These are phyloP conservation scores for Porites evermanni DNA, from an alignment of 92 coral and sea anemone genomes.

Conservation along the genomic window DNA sequence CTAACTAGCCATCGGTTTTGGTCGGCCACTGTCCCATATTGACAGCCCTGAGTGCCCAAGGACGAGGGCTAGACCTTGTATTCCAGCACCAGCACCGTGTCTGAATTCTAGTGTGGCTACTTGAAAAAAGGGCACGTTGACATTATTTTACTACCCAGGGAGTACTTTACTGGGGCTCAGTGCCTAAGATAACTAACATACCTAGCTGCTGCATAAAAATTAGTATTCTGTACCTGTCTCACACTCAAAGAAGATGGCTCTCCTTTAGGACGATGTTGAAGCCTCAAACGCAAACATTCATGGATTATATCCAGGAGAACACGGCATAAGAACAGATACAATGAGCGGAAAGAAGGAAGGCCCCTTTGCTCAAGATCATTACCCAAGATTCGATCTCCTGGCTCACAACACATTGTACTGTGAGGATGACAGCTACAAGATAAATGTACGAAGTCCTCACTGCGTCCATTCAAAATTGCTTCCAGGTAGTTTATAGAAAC, in stretches of 20 bases:
- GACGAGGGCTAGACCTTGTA: too few species aligned
- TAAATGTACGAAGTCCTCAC: conserved; percentile 28
- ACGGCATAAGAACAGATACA: conserved; percentile 82
- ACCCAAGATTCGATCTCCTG: conserved; percentile 53
- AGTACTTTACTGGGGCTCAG: too few species aligned
- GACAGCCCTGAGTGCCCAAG: too few species aligned
- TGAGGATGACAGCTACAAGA: conserved; percentile 16
- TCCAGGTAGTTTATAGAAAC: conserved; percentile 63
- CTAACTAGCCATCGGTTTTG: too few species aligned
- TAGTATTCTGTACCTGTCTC: conserved; percentile 77
- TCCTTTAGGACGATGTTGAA: conserved; percentile 95
- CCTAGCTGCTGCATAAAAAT: neutral
- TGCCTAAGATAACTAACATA: neutral
- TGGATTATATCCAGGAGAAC: conserved; percentile 89
- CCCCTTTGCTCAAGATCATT: conserved; percentile 79
- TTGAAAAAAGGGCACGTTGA: too few species aligned
- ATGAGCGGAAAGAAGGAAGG: conserved; percentile 77
- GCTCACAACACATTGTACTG: neutral
- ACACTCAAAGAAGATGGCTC: conserved; percentile 96
- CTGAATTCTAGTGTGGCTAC: too few species aligned
- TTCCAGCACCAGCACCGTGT: too few species aligned
- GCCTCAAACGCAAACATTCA: conserved; percentile 89
- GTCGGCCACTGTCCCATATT: too few species aligned
- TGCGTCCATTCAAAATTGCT: conserved; percentile 54
- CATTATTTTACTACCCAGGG: too few species aligned